Evolutionary conservation across 2,888 invertebrate genomes (phyloP), one percentile per base, ranked within the genome.

Genomic region (Phaonia tiefii): DNA sequence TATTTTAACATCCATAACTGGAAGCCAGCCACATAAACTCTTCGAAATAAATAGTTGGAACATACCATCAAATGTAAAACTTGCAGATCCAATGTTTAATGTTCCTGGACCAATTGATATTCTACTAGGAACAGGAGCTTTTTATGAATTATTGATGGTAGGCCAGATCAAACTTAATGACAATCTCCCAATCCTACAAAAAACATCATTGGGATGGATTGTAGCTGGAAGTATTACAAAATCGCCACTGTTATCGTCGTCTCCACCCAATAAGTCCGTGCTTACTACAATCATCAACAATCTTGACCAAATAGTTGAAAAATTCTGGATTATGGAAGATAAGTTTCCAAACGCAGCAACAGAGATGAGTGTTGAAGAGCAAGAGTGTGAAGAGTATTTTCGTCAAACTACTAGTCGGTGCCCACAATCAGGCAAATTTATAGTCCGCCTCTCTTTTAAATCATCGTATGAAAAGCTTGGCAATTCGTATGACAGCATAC

Each of bases 311-410:
- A 11, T 39, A 25, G 20, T 76, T 25, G 63, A 78, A 69, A 51
- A 63, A 2, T 79, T 79, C 56, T 79, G 56, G 70, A 65, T 69
- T 74, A 22, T 79, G 2, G 79, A 79, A 15, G 37, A 69, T 7
- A 31, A 31, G 31, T 31, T 31, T 31, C 25, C 56, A 10, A n/a
- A 1, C n/a, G n/a, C 1, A n/a, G 8, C 46, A 3, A 1, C 17
- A 1, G 17, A 17, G 15, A 1, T 31, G 2, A 74, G 42, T 1
- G 22, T 25, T 5, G 76, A 79, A 51, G 75, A 78, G 60, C 22
- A 56, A 31, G 10, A 75, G 10, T 75, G 73, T 66, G 75, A 78
- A 58, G 26, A 13, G 13, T 69, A 63, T 37, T 80, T 73, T 56
- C 15, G 20, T n/a, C 2, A 80, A 42, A 72, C 46, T 1, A 73